Base-by-base conservation (phyloP, 1,140 invertebrate genomes). In the Vanessa atalanta region DNA sequence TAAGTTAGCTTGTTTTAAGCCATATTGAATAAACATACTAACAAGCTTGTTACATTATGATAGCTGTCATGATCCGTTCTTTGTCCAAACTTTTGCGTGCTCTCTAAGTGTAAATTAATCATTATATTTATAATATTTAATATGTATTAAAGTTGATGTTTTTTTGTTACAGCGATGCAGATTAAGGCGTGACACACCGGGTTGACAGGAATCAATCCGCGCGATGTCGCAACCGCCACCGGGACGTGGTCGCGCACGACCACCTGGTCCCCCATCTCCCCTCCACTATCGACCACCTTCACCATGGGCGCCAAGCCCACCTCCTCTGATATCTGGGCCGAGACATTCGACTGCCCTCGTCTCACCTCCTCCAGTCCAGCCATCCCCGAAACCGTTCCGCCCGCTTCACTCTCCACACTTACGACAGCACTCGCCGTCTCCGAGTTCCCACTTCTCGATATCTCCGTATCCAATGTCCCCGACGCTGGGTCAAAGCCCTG, bases 251-350 rank as follows among this genome's bases (percentile, higher is more conserved):
- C 93, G 92, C 83, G 93, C 91, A 88, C 93, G 81, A 73, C 89
- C 70, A 80, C 88, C 90, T 23, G 87, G 84, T 68, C 85, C 89
- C 57, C 92, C 94, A 31, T 94, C 94, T 31, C 94, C 94, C 6
- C 91, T 94, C 48, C 85, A 94, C 73, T 95, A 95, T 84, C 93
- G 95, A 53, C 94, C 95, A 14, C 93, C 94, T 6, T 95, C 95
- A 51, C 95, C 95, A 73, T 95, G 95, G 94, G 93, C 93, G 0
- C 93, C 94, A 5, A 93, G 93, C 72, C 95, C 95, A 2, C 95
- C 95, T 14, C 95, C 95, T 3, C 90, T 94, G 47, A 94, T 94
- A 68, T 94, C 94, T 23, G 94, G 94, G 26, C 94, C 93, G 16
- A 86, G 94, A 61, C 92, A 93, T 76, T 92, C 93, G 26, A 86